These are phyloP conservation scores for Busseola fusca DNA, from an alignment of 2,888 invertebrate species.

Conservation along the genomic window DNA sequence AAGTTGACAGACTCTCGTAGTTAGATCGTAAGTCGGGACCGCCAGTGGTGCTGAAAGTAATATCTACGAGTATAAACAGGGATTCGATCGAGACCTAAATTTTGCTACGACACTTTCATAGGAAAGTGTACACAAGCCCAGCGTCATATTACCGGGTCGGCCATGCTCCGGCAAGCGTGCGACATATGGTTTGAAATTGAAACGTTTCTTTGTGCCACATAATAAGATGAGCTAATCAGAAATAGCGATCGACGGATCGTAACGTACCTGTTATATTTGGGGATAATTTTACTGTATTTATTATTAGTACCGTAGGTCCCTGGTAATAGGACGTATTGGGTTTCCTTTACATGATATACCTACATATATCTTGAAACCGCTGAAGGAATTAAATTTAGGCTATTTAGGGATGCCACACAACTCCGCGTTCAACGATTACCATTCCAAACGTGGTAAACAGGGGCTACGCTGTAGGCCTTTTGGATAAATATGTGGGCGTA, in stretches of 20 bases:
- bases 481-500: not conserved
- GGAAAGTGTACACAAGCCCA: slow-evolving; percentile 25
- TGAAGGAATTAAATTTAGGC: not conserved
- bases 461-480: not conserved
- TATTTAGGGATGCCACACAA: not conserved
- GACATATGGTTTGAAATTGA: slow-evolving; percentile 80
- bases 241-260: slow-evolving; percentile 56
- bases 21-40: too few relatives aligned
- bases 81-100: too few relatives aligned
- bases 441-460: not conserved
- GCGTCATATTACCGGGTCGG: slow-evolving; percentile 53
- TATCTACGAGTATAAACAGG: too few relatives aligned
- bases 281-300: slow-evolving; percentile 54
- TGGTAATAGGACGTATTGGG: slow-evolving; percentile 38
- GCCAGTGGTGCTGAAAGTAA: too few relatives aligned
- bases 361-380: not conserved
- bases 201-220: slow-evolving; percentile 73
- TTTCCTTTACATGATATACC: slow-evolving; percentile 3
- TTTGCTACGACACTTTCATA: slow-evolving; percentile 15
- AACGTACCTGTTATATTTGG: slow-evolving; percentile 51
- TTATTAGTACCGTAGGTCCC: slow-evolving; percentile 50
- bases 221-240: slow-evolving; percentile 58
- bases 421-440: not conserved
- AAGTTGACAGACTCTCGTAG: too few relatives aligned
- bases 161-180: slow-evolving; percentile 67